Conservation (phyloP, 2,888 invertebrate genomes). For the Nephrotoma appendiculata region DNA sequence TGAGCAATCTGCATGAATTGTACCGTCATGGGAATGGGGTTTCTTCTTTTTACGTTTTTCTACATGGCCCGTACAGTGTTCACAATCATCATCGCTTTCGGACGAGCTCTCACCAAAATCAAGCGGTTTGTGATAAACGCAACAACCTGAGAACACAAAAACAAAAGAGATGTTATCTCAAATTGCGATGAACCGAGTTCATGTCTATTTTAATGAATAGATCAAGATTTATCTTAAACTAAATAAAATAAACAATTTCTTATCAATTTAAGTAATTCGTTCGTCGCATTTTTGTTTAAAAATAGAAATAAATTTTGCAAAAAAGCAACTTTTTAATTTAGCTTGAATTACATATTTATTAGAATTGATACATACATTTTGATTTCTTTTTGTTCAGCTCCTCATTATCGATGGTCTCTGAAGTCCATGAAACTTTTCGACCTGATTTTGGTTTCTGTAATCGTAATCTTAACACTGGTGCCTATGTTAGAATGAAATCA, state of each 20-base stretch:
- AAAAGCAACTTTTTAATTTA: not conserved
- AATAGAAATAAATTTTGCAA: not conserved
- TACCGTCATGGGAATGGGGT: not conserved
- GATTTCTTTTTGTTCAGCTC: slow-evolving; percentile 91
- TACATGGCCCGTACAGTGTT: slow-evolving; percentile 73
- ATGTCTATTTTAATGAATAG: not conserved
- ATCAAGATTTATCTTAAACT: not conserved
- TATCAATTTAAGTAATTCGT: not conserved
- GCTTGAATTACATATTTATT: not conserved
- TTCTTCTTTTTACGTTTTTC: slow-evolving; percentile 40
- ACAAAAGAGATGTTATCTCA: not conserved
- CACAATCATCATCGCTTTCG: slow-evolving; percentile 70
- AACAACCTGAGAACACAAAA: slow-evolving; percentile 53
- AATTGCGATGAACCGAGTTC: not conserved
- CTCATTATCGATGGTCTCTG: slow-evolving; percentile 89
- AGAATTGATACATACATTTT: slow-evolving; percentile 56
- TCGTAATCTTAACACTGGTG: slow-evolving; percentile 46
- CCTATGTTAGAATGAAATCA: not conserved
- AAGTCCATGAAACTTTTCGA: slow-evolving; percentile 80
- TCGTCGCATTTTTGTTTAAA: not conserved
- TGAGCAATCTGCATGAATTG: not conserved
- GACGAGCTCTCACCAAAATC: slow-evolving; percentile 82
- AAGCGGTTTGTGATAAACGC: slow-evolving; percentile 83
- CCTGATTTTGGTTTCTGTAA: slow-evolving; percentile 51
- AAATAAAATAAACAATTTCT: not conserved